Percentiles rank a stretch among this genome's conserved stretches.
Evolutionary conservation across 2,113 vertebrate genomes (phyloP).

Genomic region (Malaclemys terrapin): DNA sequence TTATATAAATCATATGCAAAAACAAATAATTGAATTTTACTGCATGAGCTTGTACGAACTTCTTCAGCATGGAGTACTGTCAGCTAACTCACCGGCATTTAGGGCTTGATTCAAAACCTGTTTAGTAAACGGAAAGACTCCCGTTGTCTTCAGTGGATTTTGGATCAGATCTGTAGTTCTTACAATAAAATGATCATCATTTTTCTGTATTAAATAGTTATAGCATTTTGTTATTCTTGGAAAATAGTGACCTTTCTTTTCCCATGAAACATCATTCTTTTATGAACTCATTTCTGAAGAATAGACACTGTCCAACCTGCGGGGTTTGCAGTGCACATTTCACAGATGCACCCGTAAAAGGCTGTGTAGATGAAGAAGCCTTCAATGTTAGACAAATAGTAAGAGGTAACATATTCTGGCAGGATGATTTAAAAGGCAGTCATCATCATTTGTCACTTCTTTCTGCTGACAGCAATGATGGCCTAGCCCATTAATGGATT

Average conservation of each 20-base stretch:
- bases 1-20: fast-evolving
- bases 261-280: not conserved
- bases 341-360: not conserved
- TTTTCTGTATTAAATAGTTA: not conserved
- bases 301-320: not conserved
- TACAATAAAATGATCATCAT: not conserved
- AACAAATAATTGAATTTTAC: not conserved
- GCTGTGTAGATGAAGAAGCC: not conserved
- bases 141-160: not conserved
- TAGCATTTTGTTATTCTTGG: not conserved
- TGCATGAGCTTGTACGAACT: not conserved
- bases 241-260: not conserved
- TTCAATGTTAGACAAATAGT: not conserved
- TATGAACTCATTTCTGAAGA: not conserved
- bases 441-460: not conserved
- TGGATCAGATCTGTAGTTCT: not conserved
- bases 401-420: not conserved
- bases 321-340: not conserved
- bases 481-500: not conserved
- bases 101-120: not conserved
- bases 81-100: not conserved
- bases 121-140: not conserved
- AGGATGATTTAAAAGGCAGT: not conserved
- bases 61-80: not conserved
- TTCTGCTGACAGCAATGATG: not conserved